Percentiles rank a stretch among this genome's conserved stretches.
These are phyloP conservation scores for Oopsacas minuta DNA, from an alignment of 37 sponge, comb jelly and placozoan species.

Conservation along the genomic window DNA sequence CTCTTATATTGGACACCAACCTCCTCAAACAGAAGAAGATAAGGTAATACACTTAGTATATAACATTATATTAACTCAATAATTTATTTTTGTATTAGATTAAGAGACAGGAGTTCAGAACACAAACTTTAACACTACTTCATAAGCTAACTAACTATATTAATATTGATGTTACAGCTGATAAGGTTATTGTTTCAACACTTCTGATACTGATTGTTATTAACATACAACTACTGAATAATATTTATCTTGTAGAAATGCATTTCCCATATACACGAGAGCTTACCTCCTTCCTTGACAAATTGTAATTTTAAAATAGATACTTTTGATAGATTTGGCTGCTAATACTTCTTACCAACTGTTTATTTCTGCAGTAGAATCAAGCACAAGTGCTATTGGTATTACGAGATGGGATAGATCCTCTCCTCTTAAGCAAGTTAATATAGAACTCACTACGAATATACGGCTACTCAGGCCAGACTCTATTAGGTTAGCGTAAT, in stretches of 20 bases:
- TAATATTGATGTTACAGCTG: conserved; percentile 52
- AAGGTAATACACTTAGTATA: neutral
- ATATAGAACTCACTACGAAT: neutral
- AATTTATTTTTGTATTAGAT: conserved; percentile 12
- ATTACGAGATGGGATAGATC: neutral
- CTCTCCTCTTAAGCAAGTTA: neutral
- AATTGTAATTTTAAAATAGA: conserved; percentile 28
- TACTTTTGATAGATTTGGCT: too few species aligned
- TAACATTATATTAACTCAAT: neutral
- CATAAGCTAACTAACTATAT: conserved; percentile 28
- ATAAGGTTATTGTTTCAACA: conserved; percentile 40
- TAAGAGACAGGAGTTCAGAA: conserved; percentile 29
- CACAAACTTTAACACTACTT: conserved; percentile 34
- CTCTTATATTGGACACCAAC: conserved; percentile 31
- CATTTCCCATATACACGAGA: conserved; percentile 31
- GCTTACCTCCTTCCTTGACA: conserved; percentile 54
- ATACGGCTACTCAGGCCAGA: neutral
- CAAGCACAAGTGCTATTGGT: neutral
- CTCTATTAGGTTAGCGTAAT: neutral
- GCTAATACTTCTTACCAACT: too few species aligned
- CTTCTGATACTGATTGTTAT: too few species aligned
- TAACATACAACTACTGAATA: too few species aligned
- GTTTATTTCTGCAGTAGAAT: neutral
- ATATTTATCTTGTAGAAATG: conserved; percentile 30
- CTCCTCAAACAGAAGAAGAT: neutral